Evolutionary conservation across 2,797 vertebrate genomes (phyloP).

Genomic region (Ibycter americanus): DNA sequence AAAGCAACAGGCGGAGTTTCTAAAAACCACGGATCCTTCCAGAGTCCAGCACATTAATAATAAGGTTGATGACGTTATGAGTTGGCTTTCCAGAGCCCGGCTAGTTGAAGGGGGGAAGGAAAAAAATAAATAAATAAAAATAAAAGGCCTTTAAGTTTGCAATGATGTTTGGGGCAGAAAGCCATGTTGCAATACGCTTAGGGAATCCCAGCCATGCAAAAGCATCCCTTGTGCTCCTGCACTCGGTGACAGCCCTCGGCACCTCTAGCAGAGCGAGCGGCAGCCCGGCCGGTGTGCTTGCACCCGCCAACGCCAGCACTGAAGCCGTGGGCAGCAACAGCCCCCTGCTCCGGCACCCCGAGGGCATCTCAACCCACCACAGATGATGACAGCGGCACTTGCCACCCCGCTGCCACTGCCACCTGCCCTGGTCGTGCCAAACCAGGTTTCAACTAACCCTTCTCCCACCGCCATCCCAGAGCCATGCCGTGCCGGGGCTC

Average conservation of each 20-base stretch:
- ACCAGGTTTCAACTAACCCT: not conserved
- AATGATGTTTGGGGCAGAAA: not conserved
- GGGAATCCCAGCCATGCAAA: not conserved
- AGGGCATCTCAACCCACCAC: not conserved
- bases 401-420: not conserved
- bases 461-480: not conserved
- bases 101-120: not conserved
- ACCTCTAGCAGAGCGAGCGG: not conserved
- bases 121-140: not conserved
- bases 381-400: accelerated
- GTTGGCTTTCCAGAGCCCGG: not conserved
- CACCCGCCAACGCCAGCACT: accelerated
- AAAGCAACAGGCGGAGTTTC: not conserved
- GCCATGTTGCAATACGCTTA: accelerated
- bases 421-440: not conserved
- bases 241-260: not conserved
- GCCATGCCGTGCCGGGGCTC: not conserved
- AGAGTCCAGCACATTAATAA: not conserved
- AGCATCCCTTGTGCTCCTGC: not conserved
- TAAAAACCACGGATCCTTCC: not conserved
- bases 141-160: not conserved
- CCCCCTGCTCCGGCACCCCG: accelerated
- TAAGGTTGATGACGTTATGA: not conserved
- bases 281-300: accelerated
- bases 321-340: accelerated